Base-by-base conservation (phyloP, 2,113 vertebrate genomes). In the Anolis sagrei region DNA sequence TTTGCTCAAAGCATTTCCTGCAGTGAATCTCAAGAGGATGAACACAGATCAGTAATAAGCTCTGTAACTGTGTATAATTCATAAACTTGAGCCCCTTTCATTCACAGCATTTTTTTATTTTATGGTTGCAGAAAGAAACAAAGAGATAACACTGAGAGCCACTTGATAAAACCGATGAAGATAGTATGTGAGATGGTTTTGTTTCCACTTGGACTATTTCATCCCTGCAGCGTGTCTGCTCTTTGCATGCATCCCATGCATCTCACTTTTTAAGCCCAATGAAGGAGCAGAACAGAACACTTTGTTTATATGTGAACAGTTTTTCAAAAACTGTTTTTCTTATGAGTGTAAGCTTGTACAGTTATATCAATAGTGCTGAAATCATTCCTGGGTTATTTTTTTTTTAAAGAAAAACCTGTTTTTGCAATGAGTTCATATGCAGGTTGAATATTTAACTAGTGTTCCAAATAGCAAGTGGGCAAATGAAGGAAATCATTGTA, bases 51-150 rank as follows among this genome's bases (percentile, higher is more conserved):
- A 88, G 89, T 94, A 95, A 96, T 95, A 95, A 96, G 95, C 91
- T 92, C 90, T 87, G 75, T 82, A 81, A 81, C 87, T 64, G 83
- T 96, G 89, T 96, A 95, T 97, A 95, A 96, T 96, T 95, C 91
- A 97, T 95, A 93, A 93, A 83, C 81, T 88, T 94, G 90, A 91
- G 77, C 78, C 85, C 82, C 93, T 95, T 92, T 93, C 62, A 88
- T 92, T 94, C 94, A 87, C 68, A 79, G 74, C 76, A 54, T 82
- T 93, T 92, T n/a, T 86, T 16, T 87, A 48, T 91, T 92, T 89
- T 48, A 84, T 80, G 85, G 75, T 85, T 94, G 91, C 92, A 82
- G 87, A 93, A 94, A 84, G 90, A 95, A 84, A 88, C 82, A 89
- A 86, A 92, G 79, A 88, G 39, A 76, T 72, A 84, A 91, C 86